A percentile compares a stretch with the other conserved stretches of the same genome.
Evolutionary conservation across 2,113 vertebrate genomes (phyloP).

Genomic region (Xiphophorus hellerii): DNA sequence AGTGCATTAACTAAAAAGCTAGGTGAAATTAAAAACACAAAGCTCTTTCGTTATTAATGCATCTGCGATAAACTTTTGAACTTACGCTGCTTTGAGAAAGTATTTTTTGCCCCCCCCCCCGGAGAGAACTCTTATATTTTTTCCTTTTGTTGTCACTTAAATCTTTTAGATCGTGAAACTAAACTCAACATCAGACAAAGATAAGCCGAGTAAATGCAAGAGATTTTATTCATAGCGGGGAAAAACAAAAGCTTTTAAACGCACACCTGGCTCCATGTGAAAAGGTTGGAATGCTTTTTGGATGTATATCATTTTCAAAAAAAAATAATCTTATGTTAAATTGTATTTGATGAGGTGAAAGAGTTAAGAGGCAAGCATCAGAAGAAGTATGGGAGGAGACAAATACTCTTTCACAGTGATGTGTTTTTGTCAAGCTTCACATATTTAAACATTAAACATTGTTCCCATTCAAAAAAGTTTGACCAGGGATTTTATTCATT

Average conservation of each 20-base stretch:
- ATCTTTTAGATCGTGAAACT: no score
- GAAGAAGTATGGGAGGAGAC: background rate
- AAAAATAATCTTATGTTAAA: background rate
- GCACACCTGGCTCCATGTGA: background rate
- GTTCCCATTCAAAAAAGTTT: background rate
- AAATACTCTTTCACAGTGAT: background rate
- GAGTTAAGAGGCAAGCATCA: background rate
- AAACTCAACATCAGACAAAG: no score
- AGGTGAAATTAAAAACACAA: constrained; percentile 27
- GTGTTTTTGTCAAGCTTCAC: background rate
- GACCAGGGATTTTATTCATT: background rate
- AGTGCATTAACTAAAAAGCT: constrained; percentile 43
- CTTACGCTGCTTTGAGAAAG: background rate
- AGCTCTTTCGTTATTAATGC: constrained; percentile 13
- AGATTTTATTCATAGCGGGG: background rate
- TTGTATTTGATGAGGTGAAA: background rate
- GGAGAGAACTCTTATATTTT: background rate
- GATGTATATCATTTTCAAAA: background rate
- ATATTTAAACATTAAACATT: background rate
- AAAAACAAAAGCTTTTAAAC: background rate
- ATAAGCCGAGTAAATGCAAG: background rate
- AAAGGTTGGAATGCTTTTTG: background rate
- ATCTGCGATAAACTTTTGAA: constrained; percentile 50
- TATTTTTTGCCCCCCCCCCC: no score
- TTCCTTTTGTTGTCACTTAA: background rate